A percentile compares a stretch with the other conserved stretches of the same genome.
These are phyloP conservation scores for Mionectes macconnelli DNA, from an alignment of 2,113 vertebrate genomes.

Conservation along the genomic window DNA sequence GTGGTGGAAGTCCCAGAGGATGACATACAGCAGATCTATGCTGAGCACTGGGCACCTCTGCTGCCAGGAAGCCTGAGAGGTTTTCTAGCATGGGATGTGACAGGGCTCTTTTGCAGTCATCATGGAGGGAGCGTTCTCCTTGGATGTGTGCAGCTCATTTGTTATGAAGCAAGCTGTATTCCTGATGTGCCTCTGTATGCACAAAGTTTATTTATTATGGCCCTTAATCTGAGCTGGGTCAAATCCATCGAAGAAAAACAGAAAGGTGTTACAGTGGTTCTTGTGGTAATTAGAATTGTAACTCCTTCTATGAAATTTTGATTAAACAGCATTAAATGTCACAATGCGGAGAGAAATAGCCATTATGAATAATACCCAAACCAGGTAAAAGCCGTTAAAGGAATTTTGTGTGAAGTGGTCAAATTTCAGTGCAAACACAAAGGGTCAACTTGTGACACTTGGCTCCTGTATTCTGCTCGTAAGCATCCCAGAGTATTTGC, in stretches of 20 bases:
- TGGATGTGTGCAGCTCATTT: neutral
- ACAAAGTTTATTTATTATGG: neutral
- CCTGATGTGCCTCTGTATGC: neutral
- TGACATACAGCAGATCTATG: rapidly evolving
- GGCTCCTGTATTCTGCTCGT: slow-evolving; percentile 31
- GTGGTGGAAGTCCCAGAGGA: neutral
- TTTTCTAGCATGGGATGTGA: neutral
- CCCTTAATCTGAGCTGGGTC: neutral
- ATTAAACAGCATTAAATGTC: neutral
- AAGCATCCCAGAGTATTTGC: slow-evolving; percentile 51
- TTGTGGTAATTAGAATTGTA: slow-evolving; percentile 17
- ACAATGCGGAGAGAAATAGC: neutral
- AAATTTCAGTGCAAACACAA: slow-evolving; percentile 37
- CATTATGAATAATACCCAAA: neutral
- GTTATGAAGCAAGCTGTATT: neutral
- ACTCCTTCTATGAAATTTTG: slow-evolving; percentile 13
- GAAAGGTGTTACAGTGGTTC: neutral
- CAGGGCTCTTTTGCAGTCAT: neutral
- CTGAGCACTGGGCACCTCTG: neutral
- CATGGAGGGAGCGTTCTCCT: neutral
- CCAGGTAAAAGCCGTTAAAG: neutral
- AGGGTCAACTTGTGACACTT: slow-evolving; percentile 56
- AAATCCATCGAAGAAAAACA: slow-evolving; percentile 9
- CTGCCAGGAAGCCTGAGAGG: neutral
- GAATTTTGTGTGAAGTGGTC: neutral